Evolutionary conservation across 2,797 vertebrate genomes (phyloP).

Genomic region (Heterohyrax brucei): DNA sequence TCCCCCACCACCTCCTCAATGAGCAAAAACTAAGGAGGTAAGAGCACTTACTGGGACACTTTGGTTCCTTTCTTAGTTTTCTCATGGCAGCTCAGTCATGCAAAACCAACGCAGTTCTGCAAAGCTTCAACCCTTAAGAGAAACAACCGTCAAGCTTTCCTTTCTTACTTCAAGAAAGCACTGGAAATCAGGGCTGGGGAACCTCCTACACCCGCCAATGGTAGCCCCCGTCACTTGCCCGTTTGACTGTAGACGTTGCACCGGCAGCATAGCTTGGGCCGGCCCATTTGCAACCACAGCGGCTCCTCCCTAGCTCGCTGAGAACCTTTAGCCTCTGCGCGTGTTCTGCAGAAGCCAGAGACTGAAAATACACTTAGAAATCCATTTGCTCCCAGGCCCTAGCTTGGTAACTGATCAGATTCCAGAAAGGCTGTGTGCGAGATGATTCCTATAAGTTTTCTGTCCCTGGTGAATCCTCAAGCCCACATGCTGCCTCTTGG

Average conservation of each 20-base stretch:
- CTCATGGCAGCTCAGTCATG: neutral
- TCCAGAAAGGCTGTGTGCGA: neutral
- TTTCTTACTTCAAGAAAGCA: neutral
- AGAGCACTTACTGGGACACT: neutral
- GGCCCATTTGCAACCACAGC: rapidly evolving
- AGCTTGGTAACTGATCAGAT: neutral
- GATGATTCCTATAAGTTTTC: neutral
- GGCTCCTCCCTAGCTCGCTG: neutral
- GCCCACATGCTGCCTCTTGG: neutral
- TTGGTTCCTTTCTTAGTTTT: neutral
- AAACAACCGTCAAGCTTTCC: neutral
- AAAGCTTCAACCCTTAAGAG: neutral
- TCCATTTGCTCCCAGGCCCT: neutral
- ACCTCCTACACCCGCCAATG: neutral
- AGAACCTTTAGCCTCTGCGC: neutral
- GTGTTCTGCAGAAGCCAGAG: rapidly evolving
- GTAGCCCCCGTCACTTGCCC: neutral
- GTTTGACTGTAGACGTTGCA: neutral
- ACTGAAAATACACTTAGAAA: neutral
- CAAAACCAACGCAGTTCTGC: neutral
- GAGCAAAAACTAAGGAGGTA: neutral
- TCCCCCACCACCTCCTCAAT: no score
- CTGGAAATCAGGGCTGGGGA: neutral
- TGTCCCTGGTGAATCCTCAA: neutral
- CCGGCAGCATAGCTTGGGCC: neutral